phyloP scores from a whole-genome alignment of 1,140 invertebrate species.

The Argopecten irradians region DNA sequence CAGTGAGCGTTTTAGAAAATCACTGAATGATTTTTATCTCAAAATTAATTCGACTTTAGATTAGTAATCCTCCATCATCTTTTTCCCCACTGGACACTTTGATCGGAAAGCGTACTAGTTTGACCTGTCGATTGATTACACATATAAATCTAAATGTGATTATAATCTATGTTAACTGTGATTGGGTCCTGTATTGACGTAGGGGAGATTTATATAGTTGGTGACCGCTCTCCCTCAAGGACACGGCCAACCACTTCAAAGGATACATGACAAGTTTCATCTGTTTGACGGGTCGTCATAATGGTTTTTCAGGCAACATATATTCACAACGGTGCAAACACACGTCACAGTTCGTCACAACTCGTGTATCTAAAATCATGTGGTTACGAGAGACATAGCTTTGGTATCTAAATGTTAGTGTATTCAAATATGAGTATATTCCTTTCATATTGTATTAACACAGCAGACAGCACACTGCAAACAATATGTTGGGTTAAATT shows the following conservation, averaged over 20 bases:
- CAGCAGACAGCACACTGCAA: background rate
- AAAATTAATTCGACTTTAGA: background rate
- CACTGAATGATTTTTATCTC: no score
- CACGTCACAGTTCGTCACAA: background rate
- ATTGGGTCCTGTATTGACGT: background rate
- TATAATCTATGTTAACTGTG: background rate
- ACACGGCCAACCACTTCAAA: background rate
- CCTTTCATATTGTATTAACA: background rate
- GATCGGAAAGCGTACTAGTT: background rate
- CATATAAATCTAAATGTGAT: background rate
- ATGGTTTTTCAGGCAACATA: background rate
- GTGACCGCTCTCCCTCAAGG: background rate
- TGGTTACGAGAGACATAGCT: background rate
- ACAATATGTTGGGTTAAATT: background rate
- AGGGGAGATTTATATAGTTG: background rate
- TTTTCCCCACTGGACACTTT: background rate
- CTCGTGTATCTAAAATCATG: background rate
- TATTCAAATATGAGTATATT: background rate
- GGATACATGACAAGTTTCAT: background rate
- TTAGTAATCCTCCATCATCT: background rate
- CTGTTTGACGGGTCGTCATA: background rate
- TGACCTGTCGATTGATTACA: background rate
- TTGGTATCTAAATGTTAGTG: background rate
- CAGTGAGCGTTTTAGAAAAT: no score
- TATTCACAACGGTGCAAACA: background rate